phyloP scores from a whole-genome alignment of 2,113 vertebrate genomes.

The Tylochromis polylepis region DNA sequence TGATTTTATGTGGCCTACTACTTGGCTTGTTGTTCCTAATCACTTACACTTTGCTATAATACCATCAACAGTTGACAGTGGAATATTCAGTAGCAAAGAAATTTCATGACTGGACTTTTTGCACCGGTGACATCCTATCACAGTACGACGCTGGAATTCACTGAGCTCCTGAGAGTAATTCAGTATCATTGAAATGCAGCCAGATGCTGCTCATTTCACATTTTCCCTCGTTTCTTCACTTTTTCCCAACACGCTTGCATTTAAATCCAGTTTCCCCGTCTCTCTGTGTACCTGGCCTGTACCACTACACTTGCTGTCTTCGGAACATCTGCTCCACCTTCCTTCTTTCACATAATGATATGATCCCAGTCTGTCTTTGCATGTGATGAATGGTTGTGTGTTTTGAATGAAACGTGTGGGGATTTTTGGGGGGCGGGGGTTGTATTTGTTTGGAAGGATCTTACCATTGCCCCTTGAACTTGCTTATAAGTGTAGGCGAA shows the following conservation, averaged over 20 bases:
- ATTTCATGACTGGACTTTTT: neutral
- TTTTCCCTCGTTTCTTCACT: neutral
- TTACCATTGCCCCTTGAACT: conserved; percentile 5
- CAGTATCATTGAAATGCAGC: neutral
- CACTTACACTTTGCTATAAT: neutral
- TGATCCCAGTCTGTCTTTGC: neutral
- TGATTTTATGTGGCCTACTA: neutral
- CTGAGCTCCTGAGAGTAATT: neutral
- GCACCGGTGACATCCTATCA: rapidly evolving
- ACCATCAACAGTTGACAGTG: neutral
- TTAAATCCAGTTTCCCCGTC: neutral
- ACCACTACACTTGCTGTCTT: neutral
- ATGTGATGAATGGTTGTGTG: neutral
- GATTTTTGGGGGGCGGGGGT: too few species aligned
- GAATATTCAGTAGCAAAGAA: rapidly evolving
- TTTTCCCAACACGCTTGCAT: neutral
- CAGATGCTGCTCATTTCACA: neutral
- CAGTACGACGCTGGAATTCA: neutral
- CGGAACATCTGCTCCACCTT: neutral
- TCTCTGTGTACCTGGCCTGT: neutral
- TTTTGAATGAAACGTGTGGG: neutral
- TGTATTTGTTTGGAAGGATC: neutral
- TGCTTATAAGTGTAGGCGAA: conserved; percentile 16
- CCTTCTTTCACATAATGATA: neutral
- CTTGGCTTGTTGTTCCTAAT: neutral